Evolutionary conservation across 2,888 invertebrate genomes (phyloP).

Genomic region (Calameuta idolon): DNA sequence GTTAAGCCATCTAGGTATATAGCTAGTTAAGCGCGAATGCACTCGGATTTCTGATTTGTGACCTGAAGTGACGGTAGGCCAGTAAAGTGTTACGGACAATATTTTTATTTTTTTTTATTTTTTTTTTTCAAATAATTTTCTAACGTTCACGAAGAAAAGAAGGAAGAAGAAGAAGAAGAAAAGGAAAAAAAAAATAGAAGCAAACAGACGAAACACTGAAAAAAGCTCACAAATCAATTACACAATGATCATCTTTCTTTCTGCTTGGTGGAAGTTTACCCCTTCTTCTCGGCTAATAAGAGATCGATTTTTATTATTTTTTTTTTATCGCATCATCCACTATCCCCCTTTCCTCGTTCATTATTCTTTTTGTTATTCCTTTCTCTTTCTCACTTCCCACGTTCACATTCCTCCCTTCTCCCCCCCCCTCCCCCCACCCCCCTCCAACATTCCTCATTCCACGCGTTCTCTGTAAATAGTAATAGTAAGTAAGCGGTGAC

Average conservation of each 20-base stretch:
- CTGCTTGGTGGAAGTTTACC: slow-evolving; percentile 33
- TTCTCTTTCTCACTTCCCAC: slow-evolving; percentile 1
- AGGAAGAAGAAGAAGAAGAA: slow-evolving; percentile 12
- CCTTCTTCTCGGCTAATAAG: background rate
- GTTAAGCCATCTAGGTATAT: background rate
- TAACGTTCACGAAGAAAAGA: slow-evolving; percentile 6
- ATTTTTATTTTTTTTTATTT: too few species aligned
- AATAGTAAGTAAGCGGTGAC: slow-evolving; percentile 45
- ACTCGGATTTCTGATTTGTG: background rate
- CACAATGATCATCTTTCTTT: slow-evolving; percentile 24
- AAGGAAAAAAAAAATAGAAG: background rate
- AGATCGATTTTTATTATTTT: slow-evolving; percentile 1
- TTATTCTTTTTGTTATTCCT: background rate
- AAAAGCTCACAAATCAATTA: slow-evolving; percentile 2
- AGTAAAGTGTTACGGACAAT: background rate
- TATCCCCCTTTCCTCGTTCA: background rate
- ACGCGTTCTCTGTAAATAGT: slow-evolving; percentile 10
- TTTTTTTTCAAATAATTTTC: slow-evolving; percentile 6
- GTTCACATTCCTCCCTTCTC: background rate
- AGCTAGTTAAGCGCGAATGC: background rate
- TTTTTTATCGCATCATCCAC: background rate
- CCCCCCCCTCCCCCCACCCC: background rate
- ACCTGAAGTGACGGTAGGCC: background rate
- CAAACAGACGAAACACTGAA: slow-evolving; percentile 2
- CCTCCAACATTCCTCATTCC: background rate